These are phyloP conservation scores for Tauraco hartlaubi DNA, from an alignment of 2,797 vertebrate genomes.

Conservation along the genomic window DNA sequence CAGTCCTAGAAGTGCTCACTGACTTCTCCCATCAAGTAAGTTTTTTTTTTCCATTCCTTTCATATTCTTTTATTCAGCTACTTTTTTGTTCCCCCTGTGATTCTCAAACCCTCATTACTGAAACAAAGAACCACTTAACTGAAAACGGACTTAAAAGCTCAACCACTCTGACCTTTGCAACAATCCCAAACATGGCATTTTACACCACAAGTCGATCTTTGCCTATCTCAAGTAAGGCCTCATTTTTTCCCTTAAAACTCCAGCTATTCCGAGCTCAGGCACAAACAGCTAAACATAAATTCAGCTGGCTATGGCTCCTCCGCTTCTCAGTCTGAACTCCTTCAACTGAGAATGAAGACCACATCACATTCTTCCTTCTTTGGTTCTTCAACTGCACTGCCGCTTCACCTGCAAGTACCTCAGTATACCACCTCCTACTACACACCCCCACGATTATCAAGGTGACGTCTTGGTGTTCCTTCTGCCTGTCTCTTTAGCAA, in stretches of 20 bases:
- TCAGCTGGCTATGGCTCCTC: not conserved
- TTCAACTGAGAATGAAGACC: not conserved
- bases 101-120: not conserved
- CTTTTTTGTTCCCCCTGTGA: rapidly evolving
- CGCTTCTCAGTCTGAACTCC: not conserved
- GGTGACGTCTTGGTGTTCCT: rapidly evolving
- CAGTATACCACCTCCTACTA: not conserved
- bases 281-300: not conserved
- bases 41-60: not conserved
- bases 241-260: not conserved
- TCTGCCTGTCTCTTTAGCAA: not conserved
- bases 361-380: not conserved
- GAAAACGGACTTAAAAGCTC: not conserved
- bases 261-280: not conserved
- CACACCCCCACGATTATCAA: rapidly evolving
- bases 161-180: not conserved
- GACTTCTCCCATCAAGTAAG: not conserved
- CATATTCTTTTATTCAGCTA: not conserved
- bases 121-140: not conserved
- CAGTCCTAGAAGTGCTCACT: not conserved
- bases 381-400: not conserved
- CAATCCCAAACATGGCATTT: not conserved
- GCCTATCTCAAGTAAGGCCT: not conserved
- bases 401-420: not conserved
- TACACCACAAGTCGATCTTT: not conserved